phyloP scores from a whole-genome alignment of 2,797 vertebrate species.

The Cichlasoma orientale region DNA sequence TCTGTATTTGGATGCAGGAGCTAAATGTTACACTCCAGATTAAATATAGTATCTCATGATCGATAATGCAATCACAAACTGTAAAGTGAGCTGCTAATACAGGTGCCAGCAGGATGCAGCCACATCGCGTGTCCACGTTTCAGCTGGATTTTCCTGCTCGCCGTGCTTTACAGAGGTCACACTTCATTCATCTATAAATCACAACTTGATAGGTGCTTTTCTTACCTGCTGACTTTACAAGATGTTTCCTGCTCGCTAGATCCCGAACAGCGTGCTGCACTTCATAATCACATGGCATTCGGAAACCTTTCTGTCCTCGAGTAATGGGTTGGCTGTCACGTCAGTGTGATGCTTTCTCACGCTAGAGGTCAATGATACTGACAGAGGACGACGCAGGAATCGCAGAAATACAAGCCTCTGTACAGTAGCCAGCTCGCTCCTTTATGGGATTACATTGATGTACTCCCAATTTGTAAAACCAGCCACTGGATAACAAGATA shows the following conservation, averaged over 20 bases:
- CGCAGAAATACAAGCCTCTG: constrained; percentile 55
- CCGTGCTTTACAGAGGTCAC: constrained; percentile 49
- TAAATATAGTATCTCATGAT: constrained; percentile 19
- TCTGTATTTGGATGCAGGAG: constrained; percentile 41
- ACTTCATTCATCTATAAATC: constrained; percentile 40
- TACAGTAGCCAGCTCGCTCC: constrained; percentile 41
- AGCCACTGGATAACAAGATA: constrained; percentile 45
- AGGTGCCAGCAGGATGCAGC: constrained; percentile 22
- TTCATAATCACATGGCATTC: constrained; percentile 51
- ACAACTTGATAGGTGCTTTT: constrained; percentile 39
- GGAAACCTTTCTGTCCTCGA: constrained; percentile 41
- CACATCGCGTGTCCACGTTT: constrained; percentile 12
- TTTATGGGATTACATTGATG: constrained; percentile 63
- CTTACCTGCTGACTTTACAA: constrained; percentile 64
- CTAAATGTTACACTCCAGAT: constrained; percentile 17
- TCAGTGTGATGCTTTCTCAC: constrained; percentile 64
- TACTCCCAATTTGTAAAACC: constrained; percentile 55
- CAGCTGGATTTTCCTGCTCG: constrained; percentile 42
- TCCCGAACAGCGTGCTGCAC: constrained; percentile 59
- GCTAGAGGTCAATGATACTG: constrained; percentile 69
- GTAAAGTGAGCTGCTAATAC: constrained; percentile 40
- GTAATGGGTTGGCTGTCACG: constrained; percentile 53
- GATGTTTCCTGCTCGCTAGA: constrained; percentile 61
- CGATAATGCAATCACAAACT: constrained; percentile 18
- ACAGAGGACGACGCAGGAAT: constrained; percentile 70